Evolutionary conservation across 1,140 invertebrate genomes (phyloP).

Genomic region (Pemphigus obesinymphae): DNA sequence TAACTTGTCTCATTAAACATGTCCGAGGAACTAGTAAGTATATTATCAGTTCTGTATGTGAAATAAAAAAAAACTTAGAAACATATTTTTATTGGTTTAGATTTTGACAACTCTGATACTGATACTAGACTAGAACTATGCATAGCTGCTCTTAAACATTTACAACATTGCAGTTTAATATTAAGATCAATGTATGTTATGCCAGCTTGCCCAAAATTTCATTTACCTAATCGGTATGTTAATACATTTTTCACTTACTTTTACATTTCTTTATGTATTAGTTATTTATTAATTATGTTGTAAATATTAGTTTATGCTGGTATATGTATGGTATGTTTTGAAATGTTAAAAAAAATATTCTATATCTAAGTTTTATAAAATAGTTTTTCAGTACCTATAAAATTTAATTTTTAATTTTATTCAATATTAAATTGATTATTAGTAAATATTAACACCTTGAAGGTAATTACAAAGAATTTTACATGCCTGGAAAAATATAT

Average conservation of each 20-base stretch:
- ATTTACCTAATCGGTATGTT: constrained; percentile 68
- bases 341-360: too few relatives aligned
- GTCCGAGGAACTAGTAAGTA: constrained; percentile 57
- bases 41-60: not conserved
- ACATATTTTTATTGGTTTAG: not conserved
- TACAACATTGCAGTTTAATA: constrained; percentile 79
- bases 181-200: constrained; percentile 88
- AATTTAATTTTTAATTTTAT: not conserved
- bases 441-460: too few relatives aligned
- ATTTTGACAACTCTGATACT: constrained; percentile 13
- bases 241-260: not conserved
- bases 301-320: too few relatives aligned
- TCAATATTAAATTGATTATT: too few relatives aligned
- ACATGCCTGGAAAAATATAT: too few relatives aligned
- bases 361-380: not conserved
- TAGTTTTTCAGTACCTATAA: too few relatives aligned
- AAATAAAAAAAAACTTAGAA: not conserved
- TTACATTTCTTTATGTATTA: not conserved
- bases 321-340: too few relatives aligned
- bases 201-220: constrained; percentile 89
- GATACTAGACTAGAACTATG: constrained; percentile 61
- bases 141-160: constrained; percentile 77
- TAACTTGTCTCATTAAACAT: constrained; percentile 74
- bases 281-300: too few relatives aligned
- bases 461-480: too few relatives aligned